These are phyloP conservation scores for Coecobrya sp. DNA, from an alignment of 2,888 invertebrate species.

Conservation along the genomic window DNA sequence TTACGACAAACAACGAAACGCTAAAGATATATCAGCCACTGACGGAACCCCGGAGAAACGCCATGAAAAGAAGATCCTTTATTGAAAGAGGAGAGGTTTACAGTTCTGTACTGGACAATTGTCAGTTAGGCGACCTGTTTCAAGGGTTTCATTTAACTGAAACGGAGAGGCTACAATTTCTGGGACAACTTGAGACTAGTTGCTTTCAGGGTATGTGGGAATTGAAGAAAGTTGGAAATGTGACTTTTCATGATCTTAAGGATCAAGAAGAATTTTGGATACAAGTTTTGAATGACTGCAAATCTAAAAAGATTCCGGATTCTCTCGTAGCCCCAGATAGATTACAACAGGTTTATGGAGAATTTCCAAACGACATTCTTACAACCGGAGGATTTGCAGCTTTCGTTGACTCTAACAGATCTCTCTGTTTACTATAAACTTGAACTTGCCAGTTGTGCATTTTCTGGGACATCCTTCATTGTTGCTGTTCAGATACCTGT, in stretches of 20 bases:
- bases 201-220: conserved; percentile 50
- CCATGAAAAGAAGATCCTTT: background rate
- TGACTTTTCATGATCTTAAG: background rate
- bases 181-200: conserved; percentile 15
- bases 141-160: conserved; percentile 1
- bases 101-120: background rate
- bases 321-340: conserved; percentile 44
- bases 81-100: background rate
- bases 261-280: conserved; percentile 19
- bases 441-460: conserved; percentile 40
- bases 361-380: background rate
- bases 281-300: conserved; percentile 58
- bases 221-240: background rate
- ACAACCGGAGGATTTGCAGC: background rate
- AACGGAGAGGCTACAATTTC: conserved; percentile 8
- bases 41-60: background rate
- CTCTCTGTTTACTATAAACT: conserved; percentile 36
- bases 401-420: conserved; percentile 3
- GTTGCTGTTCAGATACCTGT: conserved; percentile 71
- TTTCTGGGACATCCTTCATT: conserved; percentile 62
- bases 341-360: background rate
- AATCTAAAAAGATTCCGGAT: conserved; percentile 63
- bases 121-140: conserved; percentile 46
- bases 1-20: background rate
- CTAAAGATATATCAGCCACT: background rate